Evolutionary conservation across 2,888 invertebrate genomes (phyloP).

Genomic region (Penaeus monodon): DNA sequence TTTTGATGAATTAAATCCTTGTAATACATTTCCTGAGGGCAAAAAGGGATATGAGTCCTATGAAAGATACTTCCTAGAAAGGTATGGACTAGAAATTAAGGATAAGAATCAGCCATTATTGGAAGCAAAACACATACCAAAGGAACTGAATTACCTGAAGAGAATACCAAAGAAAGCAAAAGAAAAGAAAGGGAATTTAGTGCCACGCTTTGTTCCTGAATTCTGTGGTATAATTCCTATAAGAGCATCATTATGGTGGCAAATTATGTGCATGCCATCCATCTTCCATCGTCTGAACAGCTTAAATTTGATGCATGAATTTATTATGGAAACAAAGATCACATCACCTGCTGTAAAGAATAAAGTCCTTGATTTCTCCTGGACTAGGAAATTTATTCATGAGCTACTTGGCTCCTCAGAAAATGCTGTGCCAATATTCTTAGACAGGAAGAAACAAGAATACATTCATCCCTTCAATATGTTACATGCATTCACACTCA

Average conservation of each 20-base stretch:
- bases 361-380: constrained; percentile 35
- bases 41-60: constrained; percentile 76
- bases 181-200: constrained; percentile 12
- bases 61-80: constrained; percentile 81
- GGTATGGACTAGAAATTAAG: constrained; percentile 79
- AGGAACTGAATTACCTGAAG: constrained; percentile 74
- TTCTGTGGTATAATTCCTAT: constrained; percentile 79
- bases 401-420: neutral
- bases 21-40: constrained; percentile 76
- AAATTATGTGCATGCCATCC: constrained; percentile 86
- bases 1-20: constrained; percentile 75
- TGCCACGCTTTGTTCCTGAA: constrained; percentile 84
- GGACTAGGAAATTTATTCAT: constrained; percentile 19
- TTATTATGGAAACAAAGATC: constrained; percentile 76
- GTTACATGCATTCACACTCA: constrained; percentile 78
- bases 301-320: constrained; percentile 81
- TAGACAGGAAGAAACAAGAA: neutral
- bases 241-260: constrained; percentile 81
- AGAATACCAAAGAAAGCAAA: neutral
- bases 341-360: neutral
- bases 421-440: constrained; percentile 34
- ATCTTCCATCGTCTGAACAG: constrained; percentile 83
- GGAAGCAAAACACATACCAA: constrained; percentile 81
- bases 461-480: constrained; percentile 57
- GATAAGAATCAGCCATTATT: constrained; percentile 82